Percentiles rank a stretch among this genome's conserved stretches.
These are phyloP conservation scores for Dendronephthya gigantea DNA, from an alignment of 64 coral and sea anemone genomes.

Conservation along the genomic window DNA sequence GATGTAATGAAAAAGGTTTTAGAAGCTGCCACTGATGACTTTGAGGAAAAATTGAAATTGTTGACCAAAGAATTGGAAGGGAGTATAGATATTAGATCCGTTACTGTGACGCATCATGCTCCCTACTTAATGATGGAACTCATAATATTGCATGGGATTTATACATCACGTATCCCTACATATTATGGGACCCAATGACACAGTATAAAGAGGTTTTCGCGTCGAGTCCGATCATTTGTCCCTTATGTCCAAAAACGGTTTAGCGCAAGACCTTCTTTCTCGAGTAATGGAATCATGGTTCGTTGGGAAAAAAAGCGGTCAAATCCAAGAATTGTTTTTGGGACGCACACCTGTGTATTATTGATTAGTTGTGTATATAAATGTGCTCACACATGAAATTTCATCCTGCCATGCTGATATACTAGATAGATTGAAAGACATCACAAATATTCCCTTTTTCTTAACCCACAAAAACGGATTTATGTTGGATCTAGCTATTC, in stretches of 20 bases:
- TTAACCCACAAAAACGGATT: slow-evolving; percentile 35
- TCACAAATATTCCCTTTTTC: slow-evolving; percentile 34
- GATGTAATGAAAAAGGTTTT: background rate
- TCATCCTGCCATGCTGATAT: slow-evolving; percentile 37
- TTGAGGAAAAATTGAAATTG: background rate
- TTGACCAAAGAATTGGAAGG: background rate
- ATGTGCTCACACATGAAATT: slow-evolving; percentile 35
- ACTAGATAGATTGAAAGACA: slow-evolving; percentile 7
- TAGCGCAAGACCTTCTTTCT: background rate
- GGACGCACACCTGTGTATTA: slow-evolving; percentile 22
- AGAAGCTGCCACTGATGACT: background rate
- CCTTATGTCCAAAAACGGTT: slow-evolving; percentile 11
- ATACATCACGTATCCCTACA: slow-evolving; percentile 40
- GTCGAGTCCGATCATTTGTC: background rate
- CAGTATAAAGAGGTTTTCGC: slow-evolving; percentile 22
- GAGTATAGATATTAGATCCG: background rate
- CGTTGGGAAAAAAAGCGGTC: slow-evolving; percentile 25
- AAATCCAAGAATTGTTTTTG: slow-evolving; percentile 25
- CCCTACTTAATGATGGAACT: background rate
- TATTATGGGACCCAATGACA: slow-evolving; percentile 37
- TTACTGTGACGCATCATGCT: background rate
- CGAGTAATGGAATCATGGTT: slow-evolving; percentile 36
- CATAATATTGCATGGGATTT: slow-evolving; percentile 17
- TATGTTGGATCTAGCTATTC: slow-evolving; percentile 3
- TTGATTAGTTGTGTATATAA: slow-evolving; percentile 23